Evolutionary conservation across 2,797 vertebrate species (phyloP).

Genomic region (Morelia viridis): DNA sequence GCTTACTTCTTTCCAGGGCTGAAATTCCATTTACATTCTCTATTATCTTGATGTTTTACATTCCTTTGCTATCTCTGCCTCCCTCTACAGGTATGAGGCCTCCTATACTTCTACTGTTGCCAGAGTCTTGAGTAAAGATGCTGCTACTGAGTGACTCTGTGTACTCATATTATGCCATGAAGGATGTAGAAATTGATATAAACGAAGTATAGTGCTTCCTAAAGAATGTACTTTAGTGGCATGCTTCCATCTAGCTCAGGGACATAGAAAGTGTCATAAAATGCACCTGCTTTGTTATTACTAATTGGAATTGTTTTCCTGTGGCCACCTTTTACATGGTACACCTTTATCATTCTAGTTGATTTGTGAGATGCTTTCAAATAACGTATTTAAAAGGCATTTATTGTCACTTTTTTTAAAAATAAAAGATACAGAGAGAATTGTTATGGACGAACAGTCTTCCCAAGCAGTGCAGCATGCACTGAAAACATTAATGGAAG

Average conservation of each 20-base stretch:
- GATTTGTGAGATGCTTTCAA: not conserved
- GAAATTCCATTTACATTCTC: not conserved
- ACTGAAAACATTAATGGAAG: slow-evolving; percentile 80
- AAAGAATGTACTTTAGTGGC: not conserved
- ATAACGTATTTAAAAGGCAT: not conserved
- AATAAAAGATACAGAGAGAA: slow-evolving; percentile 70
- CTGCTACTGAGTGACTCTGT: not conserved
- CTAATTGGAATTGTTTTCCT: not conserved
- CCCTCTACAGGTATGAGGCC: not conserved
- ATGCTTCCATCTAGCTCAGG: not conserved
- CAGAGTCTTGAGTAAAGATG: not conserved
- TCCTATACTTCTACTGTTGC: not conserved
- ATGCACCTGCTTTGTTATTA: not conserved
- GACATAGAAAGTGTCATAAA: not conserved
- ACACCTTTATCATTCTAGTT: not conserved
- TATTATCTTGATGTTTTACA: not conserved
- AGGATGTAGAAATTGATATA: not conserved
- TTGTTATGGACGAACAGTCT: slow-evolving; percentile 80
- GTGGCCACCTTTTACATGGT: not conserved
- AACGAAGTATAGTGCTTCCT: not conserved
- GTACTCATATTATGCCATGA: not conserved
- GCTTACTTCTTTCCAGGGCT: not conserved
- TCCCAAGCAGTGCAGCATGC: slow-evolving; percentile 76
- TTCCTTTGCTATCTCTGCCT: not conserved
- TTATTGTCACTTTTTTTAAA: slow-evolving; percentile 4